Evolutionary conservation across 1,140 invertebrate genomes (phyloP), one percentile per base, ranked within the genome.

Genomic region (Pseudomyrmex concolor): DNA sequence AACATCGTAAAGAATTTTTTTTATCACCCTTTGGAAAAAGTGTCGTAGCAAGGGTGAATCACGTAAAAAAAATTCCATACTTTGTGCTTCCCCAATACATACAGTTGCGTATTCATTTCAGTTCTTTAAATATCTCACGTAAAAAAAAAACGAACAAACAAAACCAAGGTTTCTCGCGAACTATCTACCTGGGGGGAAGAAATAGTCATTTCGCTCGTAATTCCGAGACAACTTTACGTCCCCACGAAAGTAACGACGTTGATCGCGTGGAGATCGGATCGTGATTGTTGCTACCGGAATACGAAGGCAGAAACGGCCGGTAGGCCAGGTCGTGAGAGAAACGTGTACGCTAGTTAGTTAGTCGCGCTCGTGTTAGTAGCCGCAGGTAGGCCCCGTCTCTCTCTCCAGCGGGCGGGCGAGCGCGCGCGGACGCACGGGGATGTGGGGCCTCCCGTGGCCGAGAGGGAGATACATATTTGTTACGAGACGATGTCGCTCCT

Each of bases 401-500:
- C 34, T 34, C 34, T 34, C 34, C 4, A 34, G 5, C 34, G 5
- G 5, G 34, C 34, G 57, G 48, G 71, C 34, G 57, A 25, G 71
- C 55, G 67, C 17, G 71, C 81, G 15, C 77, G 84, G 72, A 64
- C 57, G 25, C 62, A 45, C 48, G 43, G 57, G 71, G 80, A 86
- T 80, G 59, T 80, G 85, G 86, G 85, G 84, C 72, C 77, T n/a
- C 70, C 5, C 34, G 34, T 34, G 76, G 84, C 67, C 50, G 50
- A 51, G 85, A 88, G 82, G 88, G 90, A 92, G 89, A 93, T 93
- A 93, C 93, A 93, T 94, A 94, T 94, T 94, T 94, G 93, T 94
- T 94, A 93, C 89, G 92, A 89, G 91, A 93, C 90, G 88, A 86
- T 92, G 91, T 93, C 91, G 91, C 90, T 91, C 89, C 91, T 89